Evolutionary conservation across 1,140 invertebrate species (phyloP).

Genomic region (Bombus ignitus): DNA sequence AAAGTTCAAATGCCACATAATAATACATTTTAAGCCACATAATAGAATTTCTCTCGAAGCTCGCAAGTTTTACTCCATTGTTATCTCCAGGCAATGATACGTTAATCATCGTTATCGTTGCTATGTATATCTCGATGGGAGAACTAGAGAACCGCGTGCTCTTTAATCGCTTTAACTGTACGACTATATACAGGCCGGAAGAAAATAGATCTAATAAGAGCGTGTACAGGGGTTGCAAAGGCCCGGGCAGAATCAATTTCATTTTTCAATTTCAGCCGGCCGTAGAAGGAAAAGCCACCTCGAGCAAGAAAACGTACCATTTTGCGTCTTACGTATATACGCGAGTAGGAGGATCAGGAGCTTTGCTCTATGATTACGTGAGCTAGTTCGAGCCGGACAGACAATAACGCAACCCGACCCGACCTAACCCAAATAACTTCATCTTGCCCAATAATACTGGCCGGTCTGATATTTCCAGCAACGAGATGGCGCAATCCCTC

Average conservation of each 20-base stretch:
- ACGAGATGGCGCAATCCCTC: constrained; percentile 52
- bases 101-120: constrained; percentile 5
- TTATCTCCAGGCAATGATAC: neutral
- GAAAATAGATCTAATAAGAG: constrained; percentile 65
- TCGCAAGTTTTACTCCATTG: neutral
- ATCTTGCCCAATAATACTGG: constrained; percentile 68
- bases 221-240: constrained; percentile 40
- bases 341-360: constrained; percentile 64
- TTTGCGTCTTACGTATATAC: constrained; percentile 61
- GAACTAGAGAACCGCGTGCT: neutral
- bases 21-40: neutral
- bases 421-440: constrained; percentile 72
- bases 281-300: constrained; percentile 55
- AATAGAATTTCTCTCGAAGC: neutral
- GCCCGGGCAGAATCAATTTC: constrained; percentile 65
- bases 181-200: constrained; percentile 7
- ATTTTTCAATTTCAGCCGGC: constrained; percentile 67
- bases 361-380: constrained; percentile 71
- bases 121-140: neutral
- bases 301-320: constrained; percentile 56
- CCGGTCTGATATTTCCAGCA: constrained; percentile 60
- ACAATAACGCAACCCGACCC: constrained; percentile 66
- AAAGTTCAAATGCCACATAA: neutral
- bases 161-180: constrained; percentile 46
- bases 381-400: constrained; percentile 64